A percentile compares a stretch with the other conserved stretches of the same genome.
Evolutionary conservation across 2,888 invertebrate genomes (phyloP).

Genomic region (Venusia cambrica): DNA sequence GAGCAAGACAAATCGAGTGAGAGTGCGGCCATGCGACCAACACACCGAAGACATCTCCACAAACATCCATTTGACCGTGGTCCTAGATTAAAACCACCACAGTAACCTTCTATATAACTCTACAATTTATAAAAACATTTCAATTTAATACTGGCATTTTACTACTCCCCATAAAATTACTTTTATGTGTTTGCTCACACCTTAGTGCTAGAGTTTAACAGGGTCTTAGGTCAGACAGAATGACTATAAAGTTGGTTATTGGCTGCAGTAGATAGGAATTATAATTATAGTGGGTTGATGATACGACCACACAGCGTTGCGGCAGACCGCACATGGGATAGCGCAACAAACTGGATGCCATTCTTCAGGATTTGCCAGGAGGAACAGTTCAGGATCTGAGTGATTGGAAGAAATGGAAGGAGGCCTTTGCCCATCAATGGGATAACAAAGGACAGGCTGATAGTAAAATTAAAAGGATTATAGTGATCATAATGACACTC

Average conservation of each 20-base stretch:
- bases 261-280: constrained; percentile 3
- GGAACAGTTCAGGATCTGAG: too few species aligned
- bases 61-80: constrained; percentile 77
- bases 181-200: constrained; percentile 18
- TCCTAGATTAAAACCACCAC: constrained; percentile 40
- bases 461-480: too few species aligned
- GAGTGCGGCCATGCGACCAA: constrained; percentile 43
- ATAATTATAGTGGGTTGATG: too few species aligned
- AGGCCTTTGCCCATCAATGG: too few species aligned
- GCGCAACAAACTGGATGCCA: too few species aligned
- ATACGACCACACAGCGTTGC: too few species aligned
- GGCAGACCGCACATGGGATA: too few species aligned
- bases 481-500: too few species aligned
- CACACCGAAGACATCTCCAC: constrained; percentile 75
- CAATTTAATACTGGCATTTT: constrained; percentile 35
- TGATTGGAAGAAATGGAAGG: too few species aligned
- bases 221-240: constrained; percentile 14
- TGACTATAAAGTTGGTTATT: constrained; percentile 8
- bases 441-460: too few species aligned
- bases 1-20: constrained; percentile 34
- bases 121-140: constrained; percentile 23
- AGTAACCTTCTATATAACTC: constrained; percentile 30
- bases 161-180: constrained; percentile 16
- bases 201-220: constrained; percentile 19
- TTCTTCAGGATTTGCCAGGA: too few species aligned